Base-by-base conservation (phyloP, 2,888 invertebrate genomes). In the Torymus texanus region DNA sequence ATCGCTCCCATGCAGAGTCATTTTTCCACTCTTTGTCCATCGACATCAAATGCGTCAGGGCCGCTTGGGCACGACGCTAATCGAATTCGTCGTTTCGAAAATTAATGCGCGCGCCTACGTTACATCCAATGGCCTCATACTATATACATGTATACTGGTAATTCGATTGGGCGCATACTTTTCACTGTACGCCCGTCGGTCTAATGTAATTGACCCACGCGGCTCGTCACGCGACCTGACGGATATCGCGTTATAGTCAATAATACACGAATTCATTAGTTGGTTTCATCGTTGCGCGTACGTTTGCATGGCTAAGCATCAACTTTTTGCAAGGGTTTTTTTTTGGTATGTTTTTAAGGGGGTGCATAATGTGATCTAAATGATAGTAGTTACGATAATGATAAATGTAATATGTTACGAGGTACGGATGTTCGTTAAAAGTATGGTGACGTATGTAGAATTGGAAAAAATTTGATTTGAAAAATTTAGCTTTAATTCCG, bases 141-240 rank as follows among this genome's bases (percentile, higher is more conserved):
- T 14, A 4, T 24, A 4, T 50, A 18, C 12, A 12, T 3, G 29
- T 14, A 5, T n/a, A 18, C 24, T 13, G n/a, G 21, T 62, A 62
- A 62, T 62, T 62, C 14, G 24, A 62, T 62, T 8, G n/a, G 24
- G 2, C 14, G 53, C 21, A 16, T 18, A 29, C 55, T 73, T 73
- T 70, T 59, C 50, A 56, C 21, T 62, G 29, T 21, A 4, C 56
- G 14, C 10, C 13, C 56, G 14, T 58, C 29, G 68, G 16, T n/a
- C 53, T 58, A 61, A 65, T 67, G 77, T 79, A 81, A 79, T 82
- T 74, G 78, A 78, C 59, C 59, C 41, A 14, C 21, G 29, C 51
- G 50, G 56, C 63, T 70, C 59, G 70, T 74, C 79, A 79, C 79
- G 79, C 79, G 74, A 79, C 75, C 58, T 18, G 18, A 50, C 16